Evolutionary conservation across 2,888 invertebrate genomes (phyloP), one percentile per base, ranked within the genome.

Genomic region (Norana najaformis): DNA sequence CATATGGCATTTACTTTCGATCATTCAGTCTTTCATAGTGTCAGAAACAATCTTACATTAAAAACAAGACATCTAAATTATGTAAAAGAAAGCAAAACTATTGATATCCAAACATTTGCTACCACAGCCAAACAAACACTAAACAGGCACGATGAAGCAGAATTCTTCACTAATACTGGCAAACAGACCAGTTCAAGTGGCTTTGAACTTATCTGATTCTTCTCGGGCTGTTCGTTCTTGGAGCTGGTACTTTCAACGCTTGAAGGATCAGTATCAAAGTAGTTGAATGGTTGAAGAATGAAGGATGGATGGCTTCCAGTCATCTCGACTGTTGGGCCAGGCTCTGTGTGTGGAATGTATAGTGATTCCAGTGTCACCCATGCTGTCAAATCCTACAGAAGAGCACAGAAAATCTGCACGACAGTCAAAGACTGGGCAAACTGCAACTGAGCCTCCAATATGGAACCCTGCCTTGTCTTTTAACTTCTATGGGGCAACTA

Each of bases 331-430:
- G 93, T 93, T 18, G 94, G 94, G 2, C 94, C 91, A 91, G 94
- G 93, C 91, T 94, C 94, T 30, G 93, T 93, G 89, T 93, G 93
- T 30, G 94, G 94, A 88, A 94, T 92, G 91, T 94, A 94, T 83
- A 93, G 93, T 6, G 93, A 92, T 14, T 94, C 94, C 20, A 94
- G 91, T 0, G 94, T 94, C n/a, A 94, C 92, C 94, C 94, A 94
- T 4, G 93, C 92, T 35, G 94, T 93, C 83, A 94, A 91, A 90
- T 94, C 94, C 94, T 94, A 93, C n/a, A 37, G n/a, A 69, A 89
- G 34, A 88, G 47, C 88, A 88, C 69, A 69, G 8, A 30, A 69
- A 69, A 30, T 69, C 69, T n/a, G n/a, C 6, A n/a, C n/a, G 69
- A n/a, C n/a, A 69, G 69, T n/a, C n/a, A n/a, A 69, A 69, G 8